A percentile compares a stretch with the other conserved stretches of the same genome.
Evolutionary conservation across 2,888 invertebrate species (phyloP).

Genomic region (Hirtodrosophila confusa): DNA sequence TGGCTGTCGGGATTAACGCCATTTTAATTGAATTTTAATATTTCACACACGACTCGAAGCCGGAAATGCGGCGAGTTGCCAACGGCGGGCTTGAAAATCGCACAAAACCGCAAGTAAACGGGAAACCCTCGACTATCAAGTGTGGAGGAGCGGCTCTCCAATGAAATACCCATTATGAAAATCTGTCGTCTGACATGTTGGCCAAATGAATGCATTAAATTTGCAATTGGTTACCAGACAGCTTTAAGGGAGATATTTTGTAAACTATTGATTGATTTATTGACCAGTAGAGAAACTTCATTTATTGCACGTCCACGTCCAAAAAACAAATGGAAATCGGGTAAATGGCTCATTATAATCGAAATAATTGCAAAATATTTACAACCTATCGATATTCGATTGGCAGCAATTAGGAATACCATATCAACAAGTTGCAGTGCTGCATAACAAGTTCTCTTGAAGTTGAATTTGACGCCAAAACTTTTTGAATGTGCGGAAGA

Average conservation of each 20-base stretch:
- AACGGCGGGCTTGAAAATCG: constrained; percentile 57
- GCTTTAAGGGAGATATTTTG: constrained; percentile 24
- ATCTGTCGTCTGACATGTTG: constrained; percentile 67
- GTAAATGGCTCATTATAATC: no score
- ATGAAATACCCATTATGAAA: constrained; percentile 75
- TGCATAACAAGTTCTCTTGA: neutral
- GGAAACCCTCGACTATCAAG: constrained; percentile 35
- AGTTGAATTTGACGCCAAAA: no score
- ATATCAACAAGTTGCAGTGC: neutral
- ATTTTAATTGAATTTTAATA: constrained; percentile 83
- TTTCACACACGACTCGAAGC: constrained; percentile 75
- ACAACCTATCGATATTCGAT: neutral
- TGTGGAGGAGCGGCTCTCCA: constrained; percentile 30
- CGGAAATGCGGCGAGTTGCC: constrained; percentile 52
- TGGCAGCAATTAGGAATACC: neutral
- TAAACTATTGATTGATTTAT: constrained; percentile 2
- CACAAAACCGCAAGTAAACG: constrained; percentile 73
- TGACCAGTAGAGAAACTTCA: neutral
- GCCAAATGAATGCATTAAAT: constrained; percentile 52
- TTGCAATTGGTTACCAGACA: constrained; percentile 4
- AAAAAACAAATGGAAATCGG: no score
- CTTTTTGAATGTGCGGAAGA: no score
- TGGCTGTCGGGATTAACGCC: constrained; percentile 78
- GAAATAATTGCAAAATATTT: neutral
- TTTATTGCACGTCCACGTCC: no score